Percentiles rank a stretch among this genome's conserved stretches.
These are phyloP conservation scores for Jordanella pulchra DNA, from an alignment of 2,797 vertebrate genomes.

Conservation along the genomic window DNA sequence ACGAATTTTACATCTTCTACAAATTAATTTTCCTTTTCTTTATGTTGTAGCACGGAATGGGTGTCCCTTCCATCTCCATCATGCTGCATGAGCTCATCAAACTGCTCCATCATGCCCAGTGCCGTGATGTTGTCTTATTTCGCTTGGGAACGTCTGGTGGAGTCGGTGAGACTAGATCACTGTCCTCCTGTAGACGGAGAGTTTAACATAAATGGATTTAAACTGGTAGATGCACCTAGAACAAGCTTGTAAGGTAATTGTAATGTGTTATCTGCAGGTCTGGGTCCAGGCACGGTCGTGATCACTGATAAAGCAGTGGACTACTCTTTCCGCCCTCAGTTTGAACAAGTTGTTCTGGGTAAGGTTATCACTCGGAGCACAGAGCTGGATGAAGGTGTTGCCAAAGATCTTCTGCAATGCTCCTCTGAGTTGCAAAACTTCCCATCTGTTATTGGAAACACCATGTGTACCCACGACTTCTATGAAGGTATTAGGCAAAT, in stretches of 20 bases:
- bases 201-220: too few relatives aligned
- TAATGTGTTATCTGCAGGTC: constrained; percentile 64
- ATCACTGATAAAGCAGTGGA: constrained; percentile 86
- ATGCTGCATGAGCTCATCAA: constrained; percentile 93
- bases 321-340: constrained; percentile 82
- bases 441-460: constrained; percentile 82
- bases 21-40: not conserved
- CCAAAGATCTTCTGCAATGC: constrained; percentile 80
- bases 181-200: not conserved
- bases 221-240: not conserved
- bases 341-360: constrained; percentile 87
- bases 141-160: constrained; percentile 89
- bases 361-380: constrained; percentile 85
- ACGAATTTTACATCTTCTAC: not conserved
- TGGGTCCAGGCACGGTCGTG: constrained; percentile 84
- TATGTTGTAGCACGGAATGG: constrained; percentile 86
- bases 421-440: constrained; percentile 79
- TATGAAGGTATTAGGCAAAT: constrained; percentile 82
- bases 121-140: constrained; percentile 83
- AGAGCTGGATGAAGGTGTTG: constrained; percentile 83
- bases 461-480: constrained; percentile 90
- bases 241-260: not conserved
- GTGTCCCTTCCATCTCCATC: constrained; percentile 90
- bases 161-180: constrained; percentile 76
- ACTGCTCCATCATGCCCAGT: constrained; percentile 87